Evolutionary conservation across 2,797 vertebrate species (phyloP), one percentile per base, ranked within the genome.

Genomic region (Pampus argenteus): DNA sequence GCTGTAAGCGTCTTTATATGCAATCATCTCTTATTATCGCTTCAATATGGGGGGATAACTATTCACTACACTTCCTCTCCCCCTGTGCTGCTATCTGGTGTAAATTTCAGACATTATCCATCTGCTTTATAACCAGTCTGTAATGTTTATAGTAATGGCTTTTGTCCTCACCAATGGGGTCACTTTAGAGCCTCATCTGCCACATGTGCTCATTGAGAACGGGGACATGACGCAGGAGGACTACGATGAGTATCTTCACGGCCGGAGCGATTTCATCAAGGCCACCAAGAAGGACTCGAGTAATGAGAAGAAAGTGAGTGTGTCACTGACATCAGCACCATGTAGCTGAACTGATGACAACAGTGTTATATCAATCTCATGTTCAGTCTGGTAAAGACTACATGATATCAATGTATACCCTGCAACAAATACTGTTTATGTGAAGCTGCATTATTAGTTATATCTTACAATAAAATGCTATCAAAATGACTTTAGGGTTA

Each of bases 191-290:
- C 98, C 97, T 51, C 96, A 98, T 81, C 82, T 95, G 87, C 98
- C 98, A 1, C 96, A 97, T 0, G 59, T 98, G 81, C 92, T 98
- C 62, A 92, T 96, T 45, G 98, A 99, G 83, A 96, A 95, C 0
- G 98, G 97, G 23, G 97, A 98, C 89, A 98, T 99, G 97, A 96
- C 91, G 0, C 91, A 92, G 14, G 94, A 94, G 25, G 96, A 98
- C 83, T 99, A 98, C 0, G 95, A 97, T 1, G 96, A 95, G 45
- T 96, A 96, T 82, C 88, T 99, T 74, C 95, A 94, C 49, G 94
- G 96, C 49, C 95, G 95, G 72, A 95, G 91, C 0, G 96, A 98
- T 68, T 98, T 97, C 91, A 96, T 98, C 82, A 97, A 95, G 89
- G 97, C 96, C 72, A 96, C 91, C 7, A 98, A 96, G 91, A 99